These are phyloP conservation scores for Helogale parvula DNA, from an alignment of 2,113 vertebrate species.

Conservation along the genomic window DNA sequence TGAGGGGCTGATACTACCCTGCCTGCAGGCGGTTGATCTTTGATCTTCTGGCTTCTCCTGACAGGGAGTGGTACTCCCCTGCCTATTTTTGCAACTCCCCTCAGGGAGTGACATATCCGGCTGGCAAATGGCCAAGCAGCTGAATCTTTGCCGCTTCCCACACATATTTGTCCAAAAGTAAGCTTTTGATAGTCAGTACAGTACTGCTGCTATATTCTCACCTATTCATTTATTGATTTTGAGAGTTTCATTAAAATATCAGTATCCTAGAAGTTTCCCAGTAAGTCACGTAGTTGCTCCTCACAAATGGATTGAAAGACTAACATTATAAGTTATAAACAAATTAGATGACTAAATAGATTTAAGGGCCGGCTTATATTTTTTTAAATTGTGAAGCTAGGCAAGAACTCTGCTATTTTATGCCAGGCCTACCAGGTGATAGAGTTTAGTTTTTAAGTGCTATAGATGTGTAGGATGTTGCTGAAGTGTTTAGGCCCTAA, in stretches of 20 bases:
- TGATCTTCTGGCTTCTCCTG: too few relatives aligned
- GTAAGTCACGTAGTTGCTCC: background rate
- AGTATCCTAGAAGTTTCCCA: conserved; percentile 26
- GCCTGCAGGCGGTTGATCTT: too few relatives aligned
- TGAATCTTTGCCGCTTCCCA: too few relatives aligned
- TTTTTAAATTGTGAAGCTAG: conserved; percentile 23
- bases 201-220: background rate
- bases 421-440: background rate
- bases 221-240: conserved; percentile 5
- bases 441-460: conserved; percentile 26
- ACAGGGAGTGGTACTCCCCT: too few relatives aligned
- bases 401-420: conserved; percentile 20
- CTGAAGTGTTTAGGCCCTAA: conserved; percentile 17
- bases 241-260: background rate
- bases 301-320: conserved; percentile 21
- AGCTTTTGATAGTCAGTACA: background rate
- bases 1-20: too few relatives aligned
- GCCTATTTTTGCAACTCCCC: too few relatives aligned
- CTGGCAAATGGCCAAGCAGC: too few relatives aligned
- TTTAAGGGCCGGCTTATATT: conserved; percentile 3
- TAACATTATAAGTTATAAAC: background rate
- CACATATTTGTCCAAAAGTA: background rate
- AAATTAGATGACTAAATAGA: conserved; percentile 15
- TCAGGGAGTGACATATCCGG: too few relatives aligned
- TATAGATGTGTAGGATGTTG: background rate